A percentile compares a stretch with the other conserved stretches of the same genome.
These are phyloP conservation scores for Caenorhabditis uteleia DNA, from an alignment of 2,888 invertebrate species.

Conservation along the genomic window DNA sequence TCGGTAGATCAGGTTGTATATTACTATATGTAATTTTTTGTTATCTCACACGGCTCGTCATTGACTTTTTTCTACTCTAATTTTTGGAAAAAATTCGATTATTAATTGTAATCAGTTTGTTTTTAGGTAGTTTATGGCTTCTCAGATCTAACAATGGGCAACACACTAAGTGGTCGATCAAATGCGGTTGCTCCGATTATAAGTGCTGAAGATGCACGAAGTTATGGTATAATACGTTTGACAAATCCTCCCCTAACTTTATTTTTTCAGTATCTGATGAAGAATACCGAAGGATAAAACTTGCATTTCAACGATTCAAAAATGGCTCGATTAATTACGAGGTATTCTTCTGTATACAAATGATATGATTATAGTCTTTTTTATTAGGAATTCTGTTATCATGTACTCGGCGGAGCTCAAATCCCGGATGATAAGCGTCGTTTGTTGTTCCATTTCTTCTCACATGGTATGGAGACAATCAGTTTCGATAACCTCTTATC, in stretches of 20 bases:
- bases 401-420: constrained; percentile 49
- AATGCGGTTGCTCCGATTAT: constrained; percentile 35
- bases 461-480: constrained; percentile 42
- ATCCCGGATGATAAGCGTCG: constrained; percentile 46
- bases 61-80: no score
- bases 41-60: no score
- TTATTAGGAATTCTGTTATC: constrained; percentile 47
- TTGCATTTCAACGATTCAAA: constrained; percentile 50
- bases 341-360: constrained; percentile 2
- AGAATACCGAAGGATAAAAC: constrained; percentile 43
- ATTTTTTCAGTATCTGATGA: constrained; percentile 49
- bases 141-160: constrained; percentile 31
- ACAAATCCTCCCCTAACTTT: neutral
- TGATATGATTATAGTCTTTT: neutral
- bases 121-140: constrained; percentile 11
- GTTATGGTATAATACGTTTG: constrained; percentile 15
- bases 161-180: constrained; percentile 24
- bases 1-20: no score
- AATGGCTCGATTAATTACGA: constrained; percentile 43
- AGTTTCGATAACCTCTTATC: constrained; percentile 51
- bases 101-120: constrained; percentile 9
- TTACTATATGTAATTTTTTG: no score
- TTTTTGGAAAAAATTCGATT: no score
- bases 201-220: constrained; percentile 32
- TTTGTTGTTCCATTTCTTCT: constrained; percentile 46